Conservation (phyloP, 2,113 vertebrate genomes). For the Amia ocellicauda region DNA sequence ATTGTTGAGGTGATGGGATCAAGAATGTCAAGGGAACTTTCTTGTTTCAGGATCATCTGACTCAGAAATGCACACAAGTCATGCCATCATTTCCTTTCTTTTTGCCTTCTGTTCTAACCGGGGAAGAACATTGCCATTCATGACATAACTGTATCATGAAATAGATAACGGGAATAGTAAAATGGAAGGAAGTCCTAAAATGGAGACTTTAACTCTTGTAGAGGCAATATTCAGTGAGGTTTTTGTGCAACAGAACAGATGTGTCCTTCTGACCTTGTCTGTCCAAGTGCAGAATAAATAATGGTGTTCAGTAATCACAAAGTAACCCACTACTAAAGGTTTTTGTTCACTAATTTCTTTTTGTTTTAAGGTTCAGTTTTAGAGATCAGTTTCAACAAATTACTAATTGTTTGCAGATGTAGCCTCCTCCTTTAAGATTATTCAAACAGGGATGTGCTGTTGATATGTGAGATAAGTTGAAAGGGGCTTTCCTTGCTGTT, state of each 20-base stretch:
- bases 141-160: too few relatives aligned
- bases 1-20: too few relatives aligned
- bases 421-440: not conserved
- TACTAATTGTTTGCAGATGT: not conserved
- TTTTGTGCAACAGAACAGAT: conserved; percentile 3
- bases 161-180: too few relatives aligned
- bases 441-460: too few relatives aligned
- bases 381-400: not conserved
- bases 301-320: not conserved
- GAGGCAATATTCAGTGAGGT: not conserved
- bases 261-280: not conserved
- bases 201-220: not conserved
- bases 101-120: too few relatives aligned
- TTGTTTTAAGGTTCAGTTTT: conserved; percentile 12
- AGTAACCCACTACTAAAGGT: not conserved
- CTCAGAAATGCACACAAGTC: too few relatives aligned
- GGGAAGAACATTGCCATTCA: too few relatives aligned
- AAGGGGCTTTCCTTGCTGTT: conserved; percentile 1
- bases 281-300: not conserved
- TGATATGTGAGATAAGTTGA: not conserved
- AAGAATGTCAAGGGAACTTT: too few relatives aligned
- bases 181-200: too few relatives aligned
- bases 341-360: not conserved
- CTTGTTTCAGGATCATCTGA: too few relatives aligned
- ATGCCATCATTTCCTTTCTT: too few relatives aligned